Conservation (phyloP, 2,797 vertebrate genomes). For the Eutrigla gurnardus region DNA sequence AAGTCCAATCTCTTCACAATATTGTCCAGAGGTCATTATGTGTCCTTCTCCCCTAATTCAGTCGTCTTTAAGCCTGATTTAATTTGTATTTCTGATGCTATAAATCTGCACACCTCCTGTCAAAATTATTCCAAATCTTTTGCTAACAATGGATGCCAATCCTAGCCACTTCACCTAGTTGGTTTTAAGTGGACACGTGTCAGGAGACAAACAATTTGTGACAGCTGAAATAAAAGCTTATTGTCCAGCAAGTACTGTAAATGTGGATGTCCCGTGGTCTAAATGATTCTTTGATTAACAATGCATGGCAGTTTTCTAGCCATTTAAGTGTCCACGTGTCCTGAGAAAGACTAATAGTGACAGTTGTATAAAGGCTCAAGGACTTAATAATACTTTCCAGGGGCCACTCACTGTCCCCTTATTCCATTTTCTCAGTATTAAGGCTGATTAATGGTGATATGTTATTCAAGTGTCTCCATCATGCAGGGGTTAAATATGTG, state of each 20-base stretch:
- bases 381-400: constrained; percentile 58
- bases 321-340: constrained; percentile 70
- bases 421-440: constrained; percentile 58
- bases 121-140: constrained; percentile 50
- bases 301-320: constrained; percentile 63
- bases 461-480: constrained; percentile 71
- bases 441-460: constrained; percentile 75
- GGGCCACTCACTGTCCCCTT: constrained; percentile 53
- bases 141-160: constrained; percentile 58
- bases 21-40: constrained; percentile 21
- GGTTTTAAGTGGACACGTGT: constrained; percentile 79
- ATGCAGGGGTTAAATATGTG: constrained; percentile 77
- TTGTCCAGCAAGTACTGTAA: constrained; percentile 66
- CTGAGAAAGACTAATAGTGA: constrained; percentile 60
- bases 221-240: constrained; percentile 74
- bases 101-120: constrained; percentile 56
- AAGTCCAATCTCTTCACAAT: constrained; percentile 42
- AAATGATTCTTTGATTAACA: constrained; percentile 73
- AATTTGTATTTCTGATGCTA: constrained; percentile 49
- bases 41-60: constrained; percentile 16
- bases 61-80: constrained; percentile 52
- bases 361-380: constrained; percentile 68
- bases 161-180: constrained; percentile 58
- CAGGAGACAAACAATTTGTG: constrained; percentile 65
- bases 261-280: constrained; percentile 57